phyloP scores from a whole-genome alignment of 2,113 vertebrate genomes.

The Gobius niger region DNA sequence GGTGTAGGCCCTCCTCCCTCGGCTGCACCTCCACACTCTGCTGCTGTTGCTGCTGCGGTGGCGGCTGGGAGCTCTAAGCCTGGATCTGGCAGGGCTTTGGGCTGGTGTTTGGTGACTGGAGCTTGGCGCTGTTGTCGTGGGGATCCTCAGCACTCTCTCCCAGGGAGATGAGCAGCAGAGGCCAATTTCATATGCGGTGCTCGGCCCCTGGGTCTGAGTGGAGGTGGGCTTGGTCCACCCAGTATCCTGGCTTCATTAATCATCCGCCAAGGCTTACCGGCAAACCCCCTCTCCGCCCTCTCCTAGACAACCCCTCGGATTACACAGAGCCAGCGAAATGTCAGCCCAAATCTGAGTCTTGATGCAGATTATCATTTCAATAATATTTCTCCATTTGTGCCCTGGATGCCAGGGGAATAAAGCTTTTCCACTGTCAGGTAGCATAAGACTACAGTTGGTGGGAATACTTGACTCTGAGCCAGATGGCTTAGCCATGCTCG shows the following conservation, averaged over 20 bases:
- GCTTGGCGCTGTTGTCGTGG: constrained; percentile 43
- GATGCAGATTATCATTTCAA: constrained; percentile 99
- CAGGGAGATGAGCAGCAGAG: constrained; percentile 75
- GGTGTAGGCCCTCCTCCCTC: constrained; percentile 45
- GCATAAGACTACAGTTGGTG: constrained; percentile 98
- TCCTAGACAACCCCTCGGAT: constrained; percentile 99
- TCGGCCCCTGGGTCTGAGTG: constrained; percentile 93
- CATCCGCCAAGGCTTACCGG: constrained; percentile 94
- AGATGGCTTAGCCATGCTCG: constrained; percentile 98
- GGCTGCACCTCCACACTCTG: constrained; percentile 34
- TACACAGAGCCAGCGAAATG: constrained; percentile 99
- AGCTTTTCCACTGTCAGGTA: constrained; percentile 99
- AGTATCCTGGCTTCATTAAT: constrained; percentile 99
- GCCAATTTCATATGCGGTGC: constrained; percentile 89
- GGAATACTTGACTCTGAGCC: constrained; percentile 99
- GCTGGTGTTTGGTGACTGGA: constrained; percentile 65
- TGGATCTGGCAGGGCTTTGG: constrained; percentile 65
- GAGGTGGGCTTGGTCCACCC: constrained; percentile 96
- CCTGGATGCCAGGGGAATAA: constrained; percentile 97
- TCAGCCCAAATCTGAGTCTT: constrained; percentile 99
- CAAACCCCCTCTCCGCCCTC: constrained; percentile 96
- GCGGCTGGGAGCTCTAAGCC: constrained; percentile 51
- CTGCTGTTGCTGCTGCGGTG: neutral
- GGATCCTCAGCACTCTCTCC: constrained; percentile 69
- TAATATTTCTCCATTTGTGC: constrained; percentile 99